Conservation (phyloP, 2,888 invertebrate species). For the Petrolisthes manimaculis region DNA sequence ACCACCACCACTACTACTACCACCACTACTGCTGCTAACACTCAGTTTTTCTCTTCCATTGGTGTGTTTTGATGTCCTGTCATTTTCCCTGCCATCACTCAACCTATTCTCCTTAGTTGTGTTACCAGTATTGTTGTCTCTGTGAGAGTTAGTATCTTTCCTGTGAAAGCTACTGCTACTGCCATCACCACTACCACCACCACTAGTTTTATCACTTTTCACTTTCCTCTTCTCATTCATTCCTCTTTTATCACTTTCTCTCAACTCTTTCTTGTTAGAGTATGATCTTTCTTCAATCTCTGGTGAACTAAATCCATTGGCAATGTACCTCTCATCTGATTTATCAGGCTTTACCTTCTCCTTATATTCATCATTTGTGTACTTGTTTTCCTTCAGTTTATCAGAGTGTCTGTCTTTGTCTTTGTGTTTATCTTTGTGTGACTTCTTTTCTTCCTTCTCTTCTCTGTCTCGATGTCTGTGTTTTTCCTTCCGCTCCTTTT, state of each 20-base stretch:
- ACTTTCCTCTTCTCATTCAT: conserved; percentile 24
- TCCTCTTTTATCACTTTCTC: conserved; percentile 36
- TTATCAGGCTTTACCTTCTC: conserved; percentile 26
- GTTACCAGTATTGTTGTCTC: not conserved
- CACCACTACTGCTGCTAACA: conserved; percentile 4
- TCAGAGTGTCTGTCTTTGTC: conserved; percentile 40
- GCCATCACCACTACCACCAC: conserved; percentile 34
- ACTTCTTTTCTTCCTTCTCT: conserved; percentile 40
- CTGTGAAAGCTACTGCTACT: conserved; percentile 16
- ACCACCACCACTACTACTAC: conserved; percentile 21
- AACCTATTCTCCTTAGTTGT: not conserved
- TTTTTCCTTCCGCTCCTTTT: conserved; percentile 39
- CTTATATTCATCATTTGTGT: conserved; percentile 30
- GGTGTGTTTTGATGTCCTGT: conserved; percentile 5
- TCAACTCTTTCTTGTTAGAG: conserved; percentile 11
- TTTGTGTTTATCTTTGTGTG: conserved; percentile 44
- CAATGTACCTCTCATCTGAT: conserved; percentile 35
- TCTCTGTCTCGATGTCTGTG: conserved; percentile 45
- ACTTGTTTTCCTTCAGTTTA: conserved; percentile 39
- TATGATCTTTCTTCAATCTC: conserved; percentile 24
- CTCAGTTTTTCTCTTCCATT: not conserved
- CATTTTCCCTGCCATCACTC: not conserved
- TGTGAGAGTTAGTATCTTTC: not conserved
- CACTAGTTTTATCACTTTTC: conserved; percentile 22
- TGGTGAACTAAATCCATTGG: conserved; percentile 43